Base-by-base conservation (phyloP, 1,140 invertebrate species). In the Lepidurus apus region DNA sequence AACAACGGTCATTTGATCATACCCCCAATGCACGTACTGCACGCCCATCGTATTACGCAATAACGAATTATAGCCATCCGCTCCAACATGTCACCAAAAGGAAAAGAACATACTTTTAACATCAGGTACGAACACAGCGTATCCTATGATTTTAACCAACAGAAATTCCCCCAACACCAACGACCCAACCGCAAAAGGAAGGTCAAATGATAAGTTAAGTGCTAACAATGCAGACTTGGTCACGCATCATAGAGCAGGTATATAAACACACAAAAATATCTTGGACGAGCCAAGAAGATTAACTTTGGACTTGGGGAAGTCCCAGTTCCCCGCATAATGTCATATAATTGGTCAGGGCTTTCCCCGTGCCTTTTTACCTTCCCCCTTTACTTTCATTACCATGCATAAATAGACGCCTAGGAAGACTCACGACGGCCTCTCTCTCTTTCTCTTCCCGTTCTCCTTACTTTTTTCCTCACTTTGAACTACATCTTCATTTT, bases 1-100 rank as follows among this genome's bases (percentile, higher is more conserved):
- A 13, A 98, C 96, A 47, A 98, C 87, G 34, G 91, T 95, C 87
- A 91, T 91, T 84, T 98, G 94, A 79, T 95, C 88, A 83, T 99
- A 98, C 91, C 90, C 90, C 89, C 93, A 92, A 4, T 88, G 87
- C 0, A 96, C 82, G 80, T 94, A 93, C 79, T 93, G 89, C 11
- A 93, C 89, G 10, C 73, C 65, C 89, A 97, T 95, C 13, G 91
- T 86, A 81, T 91, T 86, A 10, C 97, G 88, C 11, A 98, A 93
- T 80, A 90, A 86, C 5, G 97, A 98, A 82, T 93, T 93, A 6
- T 89, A 90, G 0, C 97, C 97, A 89, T 99, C 97, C 44, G 96
- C 96, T 42, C 96, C 97, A 81, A 98, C 90, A 91, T 93, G 84
- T 77, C 89, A 87, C 43, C 78, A 79, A 82, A 82, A 78, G 21